Percentiles rank a stretch among this genome's conserved stretches.
Conservation (phyloP, 1,140 invertebrate genomes). For the Ceratina japonica region DNA sequence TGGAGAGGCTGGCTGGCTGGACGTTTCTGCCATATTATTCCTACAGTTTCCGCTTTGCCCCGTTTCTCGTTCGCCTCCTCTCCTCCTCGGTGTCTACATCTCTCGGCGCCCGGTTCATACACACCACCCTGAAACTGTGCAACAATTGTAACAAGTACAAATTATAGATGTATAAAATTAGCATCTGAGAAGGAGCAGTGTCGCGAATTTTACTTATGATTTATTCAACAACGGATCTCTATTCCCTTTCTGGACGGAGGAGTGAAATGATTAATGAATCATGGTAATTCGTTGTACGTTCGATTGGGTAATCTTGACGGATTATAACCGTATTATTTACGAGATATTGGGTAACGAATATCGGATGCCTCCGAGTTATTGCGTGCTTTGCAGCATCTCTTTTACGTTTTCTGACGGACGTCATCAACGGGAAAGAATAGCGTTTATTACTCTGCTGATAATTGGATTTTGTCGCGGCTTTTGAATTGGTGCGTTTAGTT, state of each 20-base stretch:
- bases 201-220: constrained; percentile 25
- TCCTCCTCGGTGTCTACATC: background rate
- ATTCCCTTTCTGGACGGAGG: background rate
- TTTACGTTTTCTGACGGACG: background rate
- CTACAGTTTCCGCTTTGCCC: constrained; percentile 14
- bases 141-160: no score
- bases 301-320: constrained; percentile 10
- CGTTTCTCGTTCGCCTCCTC: background rate
- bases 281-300: constrained; percentile 19
- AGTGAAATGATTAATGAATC: constrained; percentile 19
- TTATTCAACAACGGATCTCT: background rate
- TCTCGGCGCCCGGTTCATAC: background rate
- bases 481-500: background rate
- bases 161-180: no score
- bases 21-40: constrained; percentile 44
- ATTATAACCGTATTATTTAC: constrained; percentile 35
- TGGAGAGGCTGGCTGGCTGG: constrained; percentile 17
- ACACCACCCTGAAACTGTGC: no score
- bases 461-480: background rate
- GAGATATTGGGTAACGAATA: constrained; percentile 8
- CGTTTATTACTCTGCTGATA: background rate
- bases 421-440: background rate
- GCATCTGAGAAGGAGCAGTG: no score
- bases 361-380: background rate
- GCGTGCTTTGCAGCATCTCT: background rate